phyloP scores from a whole-genome alignment of 2,797 vertebrate species.

The Acipenser oxyrinchus region DNA sequence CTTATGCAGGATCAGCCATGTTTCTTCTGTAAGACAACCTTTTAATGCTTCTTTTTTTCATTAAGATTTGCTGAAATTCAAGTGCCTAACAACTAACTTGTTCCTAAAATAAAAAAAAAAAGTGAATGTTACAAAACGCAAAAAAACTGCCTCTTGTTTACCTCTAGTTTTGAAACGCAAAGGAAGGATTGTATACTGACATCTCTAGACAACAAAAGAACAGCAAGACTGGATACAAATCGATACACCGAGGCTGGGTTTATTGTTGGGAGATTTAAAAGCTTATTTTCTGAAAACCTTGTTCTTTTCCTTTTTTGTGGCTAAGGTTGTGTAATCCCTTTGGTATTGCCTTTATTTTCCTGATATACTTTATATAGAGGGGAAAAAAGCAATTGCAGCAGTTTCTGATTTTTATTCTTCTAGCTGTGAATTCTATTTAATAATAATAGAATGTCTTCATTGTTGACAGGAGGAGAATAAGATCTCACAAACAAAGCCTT shows the following conservation, averaged over 20 bases:
- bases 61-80: neutral
- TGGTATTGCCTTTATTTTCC: neutral
- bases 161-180: too few relatives aligned
- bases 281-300: too few relatives aligned
- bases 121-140: too few relatives aligned
- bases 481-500: neutral
- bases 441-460: neutral
- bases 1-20: constrained; percentile 5
- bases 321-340: neutral
- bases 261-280: too few relatives aligned
- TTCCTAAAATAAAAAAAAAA: too few relatives aligned
- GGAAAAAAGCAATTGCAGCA: neutral
- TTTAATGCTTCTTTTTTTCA: constrained; percentile 6
- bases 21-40: constrained; percentile 4
- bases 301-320: too few relatives aligned
- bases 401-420: neutral
- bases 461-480: neutral
- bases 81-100: neutral
- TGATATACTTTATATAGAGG: neutral
- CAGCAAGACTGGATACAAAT: too few relatives aligned
- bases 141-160: too few relatives aligned
- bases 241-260: too few relatives aligned
- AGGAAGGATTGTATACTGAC: too few relatives aligned
- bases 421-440: neutral
- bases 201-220: too few relatives aligned